Evolutionary conservation across 2,797 vertebrate genomes (phyloP).

Genomic region (Mus caroli): DNA sequence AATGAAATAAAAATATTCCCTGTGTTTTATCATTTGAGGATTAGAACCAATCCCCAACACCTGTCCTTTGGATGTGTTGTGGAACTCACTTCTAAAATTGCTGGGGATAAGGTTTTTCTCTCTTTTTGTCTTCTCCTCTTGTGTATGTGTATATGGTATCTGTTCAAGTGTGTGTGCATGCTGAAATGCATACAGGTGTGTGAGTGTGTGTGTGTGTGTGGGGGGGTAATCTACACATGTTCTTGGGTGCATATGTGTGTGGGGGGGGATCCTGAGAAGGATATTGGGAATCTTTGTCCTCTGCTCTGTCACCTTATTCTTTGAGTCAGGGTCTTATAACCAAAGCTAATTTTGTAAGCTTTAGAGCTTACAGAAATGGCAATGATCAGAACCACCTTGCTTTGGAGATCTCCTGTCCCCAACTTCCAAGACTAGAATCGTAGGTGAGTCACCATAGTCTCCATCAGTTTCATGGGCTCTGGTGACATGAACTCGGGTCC

Average conservation of each 20-base stretch:
- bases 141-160: not conserved
- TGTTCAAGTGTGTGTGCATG: not conserved
- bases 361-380: not conserved
- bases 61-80: not conserved
- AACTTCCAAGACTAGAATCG: not conserved
- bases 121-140: not conserved
- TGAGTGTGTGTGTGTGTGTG: not conserved
- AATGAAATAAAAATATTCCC: not conserved
- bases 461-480: not conserved
- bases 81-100: not conserved
- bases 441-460: too few species aligned
- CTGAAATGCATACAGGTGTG: not conserved
- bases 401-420: not conserved
- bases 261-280: too few species aligned
- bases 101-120: not conserved
- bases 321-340: not conserved
- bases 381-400: not conserved
- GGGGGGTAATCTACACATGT: not conserved
- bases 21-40: not conserved
- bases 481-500: not conserved
- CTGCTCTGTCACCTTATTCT: not conserved
- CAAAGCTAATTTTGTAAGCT: not conserved
- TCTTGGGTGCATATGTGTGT: not conserved
- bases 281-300: not conserved
- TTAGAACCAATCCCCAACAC: not conserved